Evolutionary conservation across 2,888 invertebrate species (phyloP).

Genomic region (Troilus luridus): DNA sequence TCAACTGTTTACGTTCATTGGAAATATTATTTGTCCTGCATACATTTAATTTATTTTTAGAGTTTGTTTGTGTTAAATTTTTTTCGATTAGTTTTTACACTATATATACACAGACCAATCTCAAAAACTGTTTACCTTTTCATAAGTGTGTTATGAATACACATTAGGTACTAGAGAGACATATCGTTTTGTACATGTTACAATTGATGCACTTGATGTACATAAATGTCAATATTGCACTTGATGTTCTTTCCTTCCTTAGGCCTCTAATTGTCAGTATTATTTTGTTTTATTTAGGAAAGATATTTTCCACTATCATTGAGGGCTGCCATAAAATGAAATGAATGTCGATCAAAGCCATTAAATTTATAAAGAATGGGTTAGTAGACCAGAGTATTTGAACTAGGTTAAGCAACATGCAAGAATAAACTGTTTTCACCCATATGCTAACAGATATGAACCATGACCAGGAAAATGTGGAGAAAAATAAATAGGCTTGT

Average conservation of each 20-base stretch:
- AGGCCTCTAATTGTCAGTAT: slow-evolving; percentile 50
- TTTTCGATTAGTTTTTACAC: not conserved
- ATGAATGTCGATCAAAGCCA: not conserved
- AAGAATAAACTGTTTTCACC: not conserved
- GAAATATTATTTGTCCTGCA: not conserved
- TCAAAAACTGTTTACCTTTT: not conserved
- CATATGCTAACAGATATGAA: not conserved
- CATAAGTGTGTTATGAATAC: slow-evolving; percentile 61
- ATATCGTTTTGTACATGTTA: slow-evolving; percentile 62
- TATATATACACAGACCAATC: not conserved
- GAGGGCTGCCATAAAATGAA: slow-evolving; percentile 38
- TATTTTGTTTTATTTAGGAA: slow-evolving; percentile 43
- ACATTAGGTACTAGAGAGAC: slow-evolving; percentile 54
- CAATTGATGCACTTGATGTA: slow-evolving; percentile 58
- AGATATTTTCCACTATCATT: slow-evolving; percentile 36
- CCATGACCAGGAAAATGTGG: not conserved
- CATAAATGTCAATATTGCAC: slow-evolving; percentile 59
- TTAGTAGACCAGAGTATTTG: not conserved
- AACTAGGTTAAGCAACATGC: not conserved
- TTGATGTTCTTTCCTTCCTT: slow-evolving; percentile 32
- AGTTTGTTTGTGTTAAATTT: not conserved
- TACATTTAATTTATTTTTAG: not conserved
- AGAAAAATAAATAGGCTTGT: not conserved
- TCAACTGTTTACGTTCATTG: not conserved
- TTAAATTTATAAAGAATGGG: not conserved